Conservation (phyloP, 2,113 vertebrate genomes). For the Neolamprologus brichardi region DNA sequence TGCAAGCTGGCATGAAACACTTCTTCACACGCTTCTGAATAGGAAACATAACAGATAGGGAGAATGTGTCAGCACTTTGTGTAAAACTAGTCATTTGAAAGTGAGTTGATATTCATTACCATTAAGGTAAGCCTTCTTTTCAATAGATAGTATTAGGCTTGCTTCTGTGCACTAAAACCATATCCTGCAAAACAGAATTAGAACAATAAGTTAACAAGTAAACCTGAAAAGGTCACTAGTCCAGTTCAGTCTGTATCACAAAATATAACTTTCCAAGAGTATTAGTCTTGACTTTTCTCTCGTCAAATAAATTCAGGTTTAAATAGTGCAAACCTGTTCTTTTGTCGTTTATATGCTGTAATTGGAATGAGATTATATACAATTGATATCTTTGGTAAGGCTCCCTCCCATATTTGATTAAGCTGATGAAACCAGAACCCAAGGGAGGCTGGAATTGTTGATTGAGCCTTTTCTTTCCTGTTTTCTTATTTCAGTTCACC, state of each 20-base stretch:
- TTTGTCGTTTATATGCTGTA: conserved; percentile 12
- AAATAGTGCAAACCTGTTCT: neutral
- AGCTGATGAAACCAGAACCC: neutral
- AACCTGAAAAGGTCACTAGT: neutral
- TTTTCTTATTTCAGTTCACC: neutral
- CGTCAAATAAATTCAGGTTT: neutral
- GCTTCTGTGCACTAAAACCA: neutral
- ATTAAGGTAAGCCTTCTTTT: fast-evolving
- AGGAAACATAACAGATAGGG: neutral
- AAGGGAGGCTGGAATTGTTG: conserved; percentile 18
- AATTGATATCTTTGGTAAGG: neutral
- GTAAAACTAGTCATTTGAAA: neutral
- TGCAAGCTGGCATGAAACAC: neutral
- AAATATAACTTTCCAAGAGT: neutral
- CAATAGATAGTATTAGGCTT: neutral
- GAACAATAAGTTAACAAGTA: neutral
- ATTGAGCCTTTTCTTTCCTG: conserved; percentile 2
- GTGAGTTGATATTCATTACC: fast-evolving
- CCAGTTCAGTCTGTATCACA: neutral
- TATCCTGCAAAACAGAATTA: neutral
- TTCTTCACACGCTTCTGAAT: neutral
- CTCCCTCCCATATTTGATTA: conserved; percentile 9
- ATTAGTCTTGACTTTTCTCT: neutral
- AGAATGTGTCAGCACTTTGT: neutral
- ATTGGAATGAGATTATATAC: neutral